Percentiles rank a stretch among this genome's conserved stretches.
Conservation (phyloP, 2,113 vertebrate species). For the Takifugu flavidus region DNA sequence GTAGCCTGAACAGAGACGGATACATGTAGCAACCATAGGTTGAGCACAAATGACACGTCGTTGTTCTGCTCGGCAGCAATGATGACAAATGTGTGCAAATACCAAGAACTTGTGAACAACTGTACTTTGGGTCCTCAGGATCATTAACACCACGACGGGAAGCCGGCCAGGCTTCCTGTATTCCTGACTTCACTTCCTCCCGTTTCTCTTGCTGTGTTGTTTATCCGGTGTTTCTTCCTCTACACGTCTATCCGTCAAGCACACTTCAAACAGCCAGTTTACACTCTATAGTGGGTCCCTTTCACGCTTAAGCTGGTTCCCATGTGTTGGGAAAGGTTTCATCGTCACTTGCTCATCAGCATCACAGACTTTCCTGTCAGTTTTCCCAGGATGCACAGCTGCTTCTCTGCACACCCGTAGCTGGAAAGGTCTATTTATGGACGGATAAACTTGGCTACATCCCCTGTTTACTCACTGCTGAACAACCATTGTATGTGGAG, state of each 20-base stretch:
- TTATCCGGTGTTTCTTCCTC: slow-evolving; percentile 71
- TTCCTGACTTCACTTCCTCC: slow-evolving; percentile 74
- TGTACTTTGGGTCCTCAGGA: slow-evolving; percentile 44
- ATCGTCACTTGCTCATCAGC: slow-evolving; percentile 74
- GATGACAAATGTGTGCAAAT: slow-evolving; percentile 41
- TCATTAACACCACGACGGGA: slow-evolving; percentile 70
- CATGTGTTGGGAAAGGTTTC: slow-evolving; percentile 68
- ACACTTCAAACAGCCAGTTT: slow-evolving; percentile 53
- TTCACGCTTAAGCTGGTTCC: slow-evolving; percentile 70
- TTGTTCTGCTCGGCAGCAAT: slow-evolving; percentile 34
- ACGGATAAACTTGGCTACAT: slow-evolving; percentile 71
- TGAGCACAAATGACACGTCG: slow-evolving; percentile 31
- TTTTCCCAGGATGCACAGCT: slow-evolving; percentile 62
- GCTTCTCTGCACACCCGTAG: slow-evolving; percentile 55
- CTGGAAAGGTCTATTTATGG: slow-evolving; percentile 73
- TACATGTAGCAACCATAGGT: slow-evolving; percentile 12
- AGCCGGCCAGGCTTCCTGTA: slow-evolving; percentile 69
- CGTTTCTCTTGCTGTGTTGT: slow-evolving; percentile 68
- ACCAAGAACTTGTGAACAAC: slow-evolving; percentile 57
- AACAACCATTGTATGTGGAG: slow-evolving; percentile 67
- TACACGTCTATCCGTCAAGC: slow-evolving; percentile 42
- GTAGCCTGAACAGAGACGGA: neutral
- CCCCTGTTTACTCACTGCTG: slow-evolving; percentile 71
- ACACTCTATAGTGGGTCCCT: slow-evolving; percentile 43
- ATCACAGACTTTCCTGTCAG: slow-evolving; percentile 44